A percentile compares a stretch with the other conserved stretches of the same genome.
Conservation (phyloP, 2,797 vertebrate species). For the Peromyscus aztecus region DNA sequence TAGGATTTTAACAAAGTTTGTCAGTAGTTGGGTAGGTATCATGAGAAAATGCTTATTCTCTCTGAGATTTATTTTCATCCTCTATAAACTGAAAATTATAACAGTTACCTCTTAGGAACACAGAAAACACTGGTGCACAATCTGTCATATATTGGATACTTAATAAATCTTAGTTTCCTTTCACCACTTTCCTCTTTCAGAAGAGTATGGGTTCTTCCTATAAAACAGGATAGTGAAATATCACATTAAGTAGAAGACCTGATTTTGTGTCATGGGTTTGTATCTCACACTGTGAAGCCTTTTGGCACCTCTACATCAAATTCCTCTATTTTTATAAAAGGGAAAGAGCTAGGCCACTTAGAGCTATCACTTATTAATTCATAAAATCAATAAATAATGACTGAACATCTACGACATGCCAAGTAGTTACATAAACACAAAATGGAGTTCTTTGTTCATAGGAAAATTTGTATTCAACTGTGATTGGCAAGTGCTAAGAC, state of each 20-base stretch:
- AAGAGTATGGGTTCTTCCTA: not conserved
- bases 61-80: not conserved
- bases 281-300: not conserved
- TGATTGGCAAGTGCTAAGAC: not conserved
- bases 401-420: not conserved
- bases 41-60: not conserved
- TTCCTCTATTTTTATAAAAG: not conserved
- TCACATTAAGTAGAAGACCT: not conserved
- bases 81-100: not conserved
- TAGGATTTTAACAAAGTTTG: not conserved
- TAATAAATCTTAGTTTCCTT: not conserved
- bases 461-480: not conserved
- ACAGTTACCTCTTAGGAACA: not conserved
- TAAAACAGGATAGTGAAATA: not conserved
- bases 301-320: not conserved
- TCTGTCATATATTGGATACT: not conserved
- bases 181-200: not conserved
- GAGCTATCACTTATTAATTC: not conserved
- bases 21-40: not conserved
- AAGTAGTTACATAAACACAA: not conserved
- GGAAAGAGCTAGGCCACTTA: not conserved
- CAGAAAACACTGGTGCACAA: not conserved
- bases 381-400: constrained; percentile 1
- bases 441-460: not conserved
- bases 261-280: not conserved